A percentile compares a stretch with the other conserved stretches of the same genome.
Evolutionary conservation across 2,888 invertebrate genomes (phyloP).

Genomic region (Hydriomena furcata): DNA sequence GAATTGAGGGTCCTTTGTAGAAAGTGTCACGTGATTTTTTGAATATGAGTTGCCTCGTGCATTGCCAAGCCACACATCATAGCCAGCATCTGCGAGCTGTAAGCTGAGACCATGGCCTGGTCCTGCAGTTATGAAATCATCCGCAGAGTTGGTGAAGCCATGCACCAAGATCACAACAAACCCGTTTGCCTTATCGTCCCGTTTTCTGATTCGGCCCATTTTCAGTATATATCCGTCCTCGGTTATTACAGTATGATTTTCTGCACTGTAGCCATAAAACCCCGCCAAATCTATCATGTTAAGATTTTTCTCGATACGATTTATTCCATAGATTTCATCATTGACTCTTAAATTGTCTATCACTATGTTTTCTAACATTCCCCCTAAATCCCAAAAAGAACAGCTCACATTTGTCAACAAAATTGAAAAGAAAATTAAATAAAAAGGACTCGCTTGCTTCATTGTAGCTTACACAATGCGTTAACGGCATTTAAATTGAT

Average conservation of each 20-base stretch:
- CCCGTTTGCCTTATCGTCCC: slow-evolving; percentile 18
- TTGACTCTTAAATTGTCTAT: background rate
- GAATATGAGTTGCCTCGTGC: slow-evolving; percentile 87
- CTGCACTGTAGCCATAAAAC: slow-evolving; percentile 22
- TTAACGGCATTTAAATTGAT: too few relatives aligned
- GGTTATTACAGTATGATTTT: slow-evolving; percentile 35
- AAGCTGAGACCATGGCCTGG: slow-evolving; percentile 80
- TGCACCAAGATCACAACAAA: slow-evolving; percentile 86
- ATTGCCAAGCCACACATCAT: slow-evolving; percentile 91
- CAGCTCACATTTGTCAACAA: background rate
- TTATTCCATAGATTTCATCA: background rate
- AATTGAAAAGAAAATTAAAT: background rate
- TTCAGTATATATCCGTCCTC: slow-evolving; percentile 40
- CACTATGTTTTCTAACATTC: slow-evolving; percentile 4
- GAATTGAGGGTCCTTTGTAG: slow-evolving; percentile 56
- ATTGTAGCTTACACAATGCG: background rate
- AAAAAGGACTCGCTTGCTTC: background rate
- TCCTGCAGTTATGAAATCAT: slow-evolving; percentile 87
- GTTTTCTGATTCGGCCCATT: slow-evolving; percentile 29
- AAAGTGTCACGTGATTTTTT: slow-evolving; percentile 62
- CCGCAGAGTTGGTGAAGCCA: slow-evolving; percentile 87
- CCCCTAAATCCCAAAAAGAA: slow-evolving; percentile 6
- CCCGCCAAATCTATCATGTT: slow-evolving; percentile 31
- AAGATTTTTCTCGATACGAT: slow-evolving; percentile 19
- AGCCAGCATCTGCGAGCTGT: slow-evolving; percentile 83